phyloP scores from a whole-genome alignment of 2,113 vertebrate species.

The Caranx melampygus region DNA sequence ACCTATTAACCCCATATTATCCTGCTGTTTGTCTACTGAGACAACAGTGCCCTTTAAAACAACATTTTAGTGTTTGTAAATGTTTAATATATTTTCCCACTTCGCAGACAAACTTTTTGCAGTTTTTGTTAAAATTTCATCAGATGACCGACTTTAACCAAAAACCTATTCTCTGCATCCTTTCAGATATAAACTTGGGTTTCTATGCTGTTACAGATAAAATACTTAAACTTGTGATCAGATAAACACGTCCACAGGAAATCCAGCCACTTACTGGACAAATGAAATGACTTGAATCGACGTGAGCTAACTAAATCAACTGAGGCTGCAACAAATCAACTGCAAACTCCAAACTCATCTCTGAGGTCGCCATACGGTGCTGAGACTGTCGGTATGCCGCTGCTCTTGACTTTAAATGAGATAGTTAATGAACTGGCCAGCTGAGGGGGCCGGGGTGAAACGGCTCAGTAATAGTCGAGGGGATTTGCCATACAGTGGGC shows the following conservation, averaged over 20 bases:
- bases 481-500: conserved; percentile 37
- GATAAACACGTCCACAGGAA: background rate
- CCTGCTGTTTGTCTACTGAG: no score
- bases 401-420: conserved; percentile 71
- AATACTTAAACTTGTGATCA: no score
- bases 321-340: conserved; percentile 22
- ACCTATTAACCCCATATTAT: no score
- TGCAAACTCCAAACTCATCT: conserved; percentile 10
- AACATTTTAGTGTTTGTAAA: no score
- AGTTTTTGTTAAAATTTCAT: no score
- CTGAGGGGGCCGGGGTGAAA: conserved; percentile 43
- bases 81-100: no score
- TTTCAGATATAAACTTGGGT: no score
- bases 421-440: conserved; percentile 61
- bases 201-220: no score
- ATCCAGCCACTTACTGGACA: background rate
- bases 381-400: conserved; percentile 27
- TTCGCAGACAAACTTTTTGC: no score
- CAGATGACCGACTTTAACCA: no score
- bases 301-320: background rate
- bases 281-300: background rate
- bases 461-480: conserved; percentile 32
- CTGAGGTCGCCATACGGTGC: conserved; percentile 49
- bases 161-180: no score
- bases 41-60: no score